These are phyloP conservation scores for Dolichopus griseipennis DNA, from an alignment of 2,888 invertebrate genomes.

Conservation along the genomic window DNA sequence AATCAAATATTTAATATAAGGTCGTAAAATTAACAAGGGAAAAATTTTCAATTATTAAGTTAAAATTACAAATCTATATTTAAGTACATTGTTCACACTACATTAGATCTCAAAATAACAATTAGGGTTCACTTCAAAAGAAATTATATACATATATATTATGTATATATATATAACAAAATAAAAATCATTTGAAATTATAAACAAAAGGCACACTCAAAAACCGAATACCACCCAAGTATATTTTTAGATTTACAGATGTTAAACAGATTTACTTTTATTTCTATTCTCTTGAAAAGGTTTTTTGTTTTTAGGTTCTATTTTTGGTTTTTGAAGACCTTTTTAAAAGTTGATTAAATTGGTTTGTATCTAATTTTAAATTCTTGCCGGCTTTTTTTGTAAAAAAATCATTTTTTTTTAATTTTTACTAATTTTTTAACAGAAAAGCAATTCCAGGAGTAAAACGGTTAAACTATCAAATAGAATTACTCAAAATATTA, in stretches of 20 bases:
- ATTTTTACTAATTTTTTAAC: neutral
- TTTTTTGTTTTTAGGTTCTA: neutral
- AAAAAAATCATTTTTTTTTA: neutral
- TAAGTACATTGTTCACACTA: too few relatives aligned
- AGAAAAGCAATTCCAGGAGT: neutral
- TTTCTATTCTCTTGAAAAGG: too few relatives aligned
- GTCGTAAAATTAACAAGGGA: too few relatives aligned
- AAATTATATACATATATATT: too few relatives aligned
- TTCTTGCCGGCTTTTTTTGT: neutral
- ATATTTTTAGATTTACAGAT: neutral
- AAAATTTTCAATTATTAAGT: too few relatives aligned
- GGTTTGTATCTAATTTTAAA: neutral
- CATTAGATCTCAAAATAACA: too few relatives aligned
- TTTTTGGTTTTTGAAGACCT: neutral
- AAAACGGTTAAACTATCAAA: neutral
- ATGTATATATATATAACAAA: too few relatives aligned
- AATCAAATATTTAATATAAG: too few relatives aligned
- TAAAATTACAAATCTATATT: too few relatives aligned
- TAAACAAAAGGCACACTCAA: too few relatives aligned
- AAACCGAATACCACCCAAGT: neutral
- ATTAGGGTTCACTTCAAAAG: too few relatives aligned
- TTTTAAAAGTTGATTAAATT: neutral
- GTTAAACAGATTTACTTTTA: neutral
- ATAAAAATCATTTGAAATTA: too few relatives aligned
- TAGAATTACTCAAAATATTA: conserved; percentile 7